Conservation (phyloP, 2,888 invertebrate genomes). For the Prenolepis imparis region DNA sequence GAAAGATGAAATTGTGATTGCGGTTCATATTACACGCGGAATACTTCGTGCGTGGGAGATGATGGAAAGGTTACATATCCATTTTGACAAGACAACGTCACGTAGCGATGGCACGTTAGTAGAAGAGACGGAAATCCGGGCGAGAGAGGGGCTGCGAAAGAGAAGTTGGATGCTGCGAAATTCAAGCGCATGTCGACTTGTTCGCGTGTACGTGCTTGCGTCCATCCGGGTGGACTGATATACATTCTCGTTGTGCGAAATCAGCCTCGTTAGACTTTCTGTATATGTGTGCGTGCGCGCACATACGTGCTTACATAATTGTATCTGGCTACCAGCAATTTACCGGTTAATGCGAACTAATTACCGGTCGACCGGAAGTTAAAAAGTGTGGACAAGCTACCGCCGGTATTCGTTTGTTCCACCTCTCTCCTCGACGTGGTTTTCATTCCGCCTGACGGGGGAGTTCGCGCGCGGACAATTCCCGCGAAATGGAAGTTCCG, state of each 20-base stretch:
- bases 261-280: slow-evolving; percentile 34
- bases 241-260: slow-evolving; percentile 21
- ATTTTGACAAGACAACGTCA: slow-evolving; percentile 54
- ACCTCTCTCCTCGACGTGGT: slow-evolving; percentile 21
- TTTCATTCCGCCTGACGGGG: slow-evolving; percentile 48
- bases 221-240: slow-evolving; percentile 30
- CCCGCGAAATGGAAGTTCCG: slow-evolving; percentile 75
- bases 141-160: slow-evolving; percentile 12
- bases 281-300: too few relatives aligned
- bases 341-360: slow-evolving; percentile 82
- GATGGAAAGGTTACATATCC: slow-evolving; percentile 47
- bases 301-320: slow-evolving; percentile 18
- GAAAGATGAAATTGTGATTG: slow-evolving; percentile 25
- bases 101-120: slow-evolving; percentile 43
- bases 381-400: slow-evolving; percentile 81
- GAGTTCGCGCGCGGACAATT: slow-evolving; percentile 73
- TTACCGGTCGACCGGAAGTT: slow-evolving; percentile 81
- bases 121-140: slow-evolving; percentile 51
- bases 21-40: slow-evolving; percentile 31
- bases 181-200: slow-evolving; percentile 47
- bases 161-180: slow-evolving; percentile 51
- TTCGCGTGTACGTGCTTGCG: slow-evolving; percentile 42
- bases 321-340: slow-evolving; percentile 68
- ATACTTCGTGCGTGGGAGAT: slow-evolving; percentile 19
- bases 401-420: slow-evolving; percentile 63